Base-by-base conservation (phyloP, 2,113 vertebrate genomes). In the Hyaena hyaena region DNA sequence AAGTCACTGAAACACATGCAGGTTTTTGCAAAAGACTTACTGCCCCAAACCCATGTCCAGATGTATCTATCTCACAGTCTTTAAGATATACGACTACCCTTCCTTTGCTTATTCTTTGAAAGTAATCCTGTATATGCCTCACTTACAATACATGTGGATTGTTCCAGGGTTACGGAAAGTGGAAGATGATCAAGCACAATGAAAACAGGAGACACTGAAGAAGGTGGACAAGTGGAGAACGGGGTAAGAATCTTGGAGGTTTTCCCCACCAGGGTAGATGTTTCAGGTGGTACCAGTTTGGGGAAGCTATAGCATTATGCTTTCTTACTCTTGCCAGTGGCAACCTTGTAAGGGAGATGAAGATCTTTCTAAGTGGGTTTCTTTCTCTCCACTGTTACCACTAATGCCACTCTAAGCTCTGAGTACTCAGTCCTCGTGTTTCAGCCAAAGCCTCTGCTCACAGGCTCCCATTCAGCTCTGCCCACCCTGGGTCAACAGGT, bases 31-130 rank as follows among this genome's bases (percentile, higher is more conserved):
- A 91, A 21, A 14, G 7, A 39, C 39, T 39, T 21, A 53, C 5
- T 15, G 79, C 74, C 5, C 0, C 11, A 69, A 83, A 76, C 26
- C 6, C 19, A 39, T 2, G 1, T 48, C 2, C 10, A 1, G 58
- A 23, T 0, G 1, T 39, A 26, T 1, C 1, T n/a, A 23, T 14
- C 8, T 6, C 0, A 3, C 4, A 3, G 0, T 66, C 53, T 92
- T 58, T 16, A 65, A 31, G 26, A 45, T 61, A 24, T 2, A 1
- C 50, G 16, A 43, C 14, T 14, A 7, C 45, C 33, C 10, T 81
- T 71, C 58, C 4, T 3, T 58, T 85, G 76, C 53, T 7, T 8
- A 17, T 55, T 39, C 17, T 12, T 81, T 65, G 23, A 63, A 71
- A 39, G 1, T 14, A 53, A 50, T 8, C 26, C 26, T 31, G 23